Evolutionary conservation across 2,113 vertebrate genomes (phyloP).

Genomic region (Brachirus orientalis): DNA sequence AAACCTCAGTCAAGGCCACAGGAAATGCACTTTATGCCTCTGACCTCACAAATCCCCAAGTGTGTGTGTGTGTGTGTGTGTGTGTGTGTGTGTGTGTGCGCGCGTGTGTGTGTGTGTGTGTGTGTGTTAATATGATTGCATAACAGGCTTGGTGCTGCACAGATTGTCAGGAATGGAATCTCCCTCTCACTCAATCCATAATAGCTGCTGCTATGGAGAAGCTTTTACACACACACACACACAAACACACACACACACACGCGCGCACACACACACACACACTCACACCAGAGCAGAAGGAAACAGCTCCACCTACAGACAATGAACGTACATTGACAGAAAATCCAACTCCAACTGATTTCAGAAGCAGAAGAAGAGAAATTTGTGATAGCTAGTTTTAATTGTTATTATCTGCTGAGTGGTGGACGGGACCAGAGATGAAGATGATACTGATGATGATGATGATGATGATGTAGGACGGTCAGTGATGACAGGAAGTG

Average conservation of each 20-base stretch:
- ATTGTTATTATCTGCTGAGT: too few relatives aligned
- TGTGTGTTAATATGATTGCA: conserved; percentile 70
- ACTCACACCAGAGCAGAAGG: conserved; percentile 38
- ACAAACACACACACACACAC: not conserved
- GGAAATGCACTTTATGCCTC: too few relatives aligned
- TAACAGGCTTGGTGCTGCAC: conserved; percentile 65
- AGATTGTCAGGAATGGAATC: conserved; percentile 75
- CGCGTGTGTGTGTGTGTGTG: conserved; percentile 32
- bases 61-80: not conserved
- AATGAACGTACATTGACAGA: not conserved
- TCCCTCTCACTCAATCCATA: conserved; percentile 51
- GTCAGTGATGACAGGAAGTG: conserved; percentile 6
- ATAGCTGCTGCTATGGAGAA: conserved; percentile 54
- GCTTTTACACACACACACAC: not conserved
- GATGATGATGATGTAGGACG: not conserved
- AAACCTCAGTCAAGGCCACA: too few relatives aligned
- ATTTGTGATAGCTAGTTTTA: too few relatives aligned
- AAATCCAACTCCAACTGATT: too few relatives aligned
- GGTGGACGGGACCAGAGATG: not conserved
- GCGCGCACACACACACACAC: conserved; percentile 8
- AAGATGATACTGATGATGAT: not conserved
- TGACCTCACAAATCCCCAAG: too few relatives aligned
- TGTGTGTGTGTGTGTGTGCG: conserved; percentile 5
- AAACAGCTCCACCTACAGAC: not conserved
- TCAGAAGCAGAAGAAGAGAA: too few relatives aligned